Evolutionary conservation across 2,888 invertebrate species (phyloP), one percentile per base, ranked within the genome.

Genomic region (Volucella bombylans): DNA sequence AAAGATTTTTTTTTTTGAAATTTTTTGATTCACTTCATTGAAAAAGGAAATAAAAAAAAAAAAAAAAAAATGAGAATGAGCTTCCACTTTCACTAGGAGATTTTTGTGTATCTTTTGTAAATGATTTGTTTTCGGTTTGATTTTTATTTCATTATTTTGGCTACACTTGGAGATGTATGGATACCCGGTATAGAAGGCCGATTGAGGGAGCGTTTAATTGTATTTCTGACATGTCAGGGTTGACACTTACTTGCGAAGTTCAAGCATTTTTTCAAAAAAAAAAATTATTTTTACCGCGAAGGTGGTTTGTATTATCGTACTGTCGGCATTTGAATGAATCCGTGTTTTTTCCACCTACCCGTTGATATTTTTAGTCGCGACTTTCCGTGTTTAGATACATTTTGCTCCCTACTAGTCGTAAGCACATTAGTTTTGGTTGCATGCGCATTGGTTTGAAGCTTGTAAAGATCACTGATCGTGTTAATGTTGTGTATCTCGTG

Each of bases 21-120:
- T 31, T 31, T 31, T 74, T 65, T 38, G 59, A 81, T 69, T 49
- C 43, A 65, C 55, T 65, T 71, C 39, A 43, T 59, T 71, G 80
- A 15, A 62, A 68, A 73, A 41, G 43, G 49, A 78, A 11, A 67
- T 57, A 73, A 39, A 50, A 57, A 78, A 11, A 67, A 64, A 68
- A n/a, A 49, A 47, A 41, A 62, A 39, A 45, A 61, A 69, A 41
- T 59, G 61, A 54, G 65, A 69, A 80, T 59, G 38, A 43, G 61
- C 62, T 52, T 61, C 61, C 85, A 85, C 85, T 85, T 85, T 85
- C 85, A 85, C 85, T 85, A 50, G 62, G 67, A 83, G 57, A 71
- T 71, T 69, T 69, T 57, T 74, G 38, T 74, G 38, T 71, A 79
- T 71, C 65, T 73, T 74, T 55, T 62, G 57, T 47, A 47, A 64